phyloP scores from a whole-genome alignment of 2,888 invertebrate species.

The Trissolcus brochymenae region DNA sequence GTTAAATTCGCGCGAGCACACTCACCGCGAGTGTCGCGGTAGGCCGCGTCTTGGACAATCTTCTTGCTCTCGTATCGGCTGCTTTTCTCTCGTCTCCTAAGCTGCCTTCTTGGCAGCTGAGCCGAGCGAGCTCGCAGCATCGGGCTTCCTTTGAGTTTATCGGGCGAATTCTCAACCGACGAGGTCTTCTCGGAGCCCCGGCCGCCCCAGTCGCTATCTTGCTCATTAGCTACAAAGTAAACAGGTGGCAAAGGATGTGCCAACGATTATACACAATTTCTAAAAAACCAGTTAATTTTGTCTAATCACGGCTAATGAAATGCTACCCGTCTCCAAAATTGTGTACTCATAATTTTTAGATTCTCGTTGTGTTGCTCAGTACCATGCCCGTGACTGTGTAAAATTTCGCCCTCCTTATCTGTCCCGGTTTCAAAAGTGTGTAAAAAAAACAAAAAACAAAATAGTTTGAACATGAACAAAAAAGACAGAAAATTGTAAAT shows the following conservation, averaged over 20 bases:
- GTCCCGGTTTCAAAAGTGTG: too few species aligned
- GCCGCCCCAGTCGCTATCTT: conserved; percentile 74
- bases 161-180: conserved; percentile 59
- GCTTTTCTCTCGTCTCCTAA: conserved; percentile 64
- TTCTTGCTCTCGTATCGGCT: conserved; percentile 63
- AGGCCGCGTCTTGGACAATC: conserved; percentile 57
- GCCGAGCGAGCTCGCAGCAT: conserved; percentile 62
- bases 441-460: too few species aligned
- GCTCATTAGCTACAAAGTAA: conserved; percentile 72
- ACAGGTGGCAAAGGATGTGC: conserved; percentile 69
- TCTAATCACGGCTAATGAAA: conserved; percentile 19
- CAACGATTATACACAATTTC: conserved; percentile 67
- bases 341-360: neutral
- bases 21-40: conserved; percentile 71
- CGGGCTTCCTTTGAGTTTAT: conserved; percentile 66
- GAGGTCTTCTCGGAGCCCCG: conserved; percentile 65
- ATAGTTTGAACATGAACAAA: too few species aligned
- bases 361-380: neutral
- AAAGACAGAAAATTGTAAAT: too few species aligned
- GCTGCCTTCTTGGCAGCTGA: conserved; percentile 63
- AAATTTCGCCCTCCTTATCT: too few species aligned
- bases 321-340: too few species aligned
- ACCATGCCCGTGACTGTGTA: neutral
- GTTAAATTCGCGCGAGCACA: conserved; percentile 62
- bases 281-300: conserved; percentile 9